Percentiles rank a stretch among this genome's conserved stretches.
Conservation (phyloP, 2,113 vertebrate genomes). For the Cepphus grylle region DNA sequence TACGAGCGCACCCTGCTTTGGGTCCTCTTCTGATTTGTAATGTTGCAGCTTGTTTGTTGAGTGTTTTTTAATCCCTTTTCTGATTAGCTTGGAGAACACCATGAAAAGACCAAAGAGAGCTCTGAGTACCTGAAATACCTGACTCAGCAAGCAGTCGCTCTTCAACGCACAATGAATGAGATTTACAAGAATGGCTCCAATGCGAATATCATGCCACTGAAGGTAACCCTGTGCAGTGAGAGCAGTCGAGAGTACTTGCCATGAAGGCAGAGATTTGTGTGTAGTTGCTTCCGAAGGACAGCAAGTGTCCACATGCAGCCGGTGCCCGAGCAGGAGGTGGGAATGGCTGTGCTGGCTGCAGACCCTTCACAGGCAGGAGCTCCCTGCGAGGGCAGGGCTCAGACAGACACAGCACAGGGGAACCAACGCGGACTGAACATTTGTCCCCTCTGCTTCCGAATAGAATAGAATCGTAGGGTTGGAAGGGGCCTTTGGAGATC, state of each 20-base stretch:
- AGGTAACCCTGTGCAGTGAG: conserved; percentile 64
- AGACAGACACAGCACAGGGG: rapidly evolving
- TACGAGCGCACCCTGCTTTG: neutral
- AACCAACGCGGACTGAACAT: rapidly evolving
- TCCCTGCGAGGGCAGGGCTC: neutral
- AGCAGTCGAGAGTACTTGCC: rapidly evolving
- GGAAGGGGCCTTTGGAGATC: no score
- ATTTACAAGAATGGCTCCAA: conserved; percentile 98
- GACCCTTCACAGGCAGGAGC: neutral
- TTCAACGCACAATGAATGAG: conserved; percentile 99
- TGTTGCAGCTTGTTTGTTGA: no score
- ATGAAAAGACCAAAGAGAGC: conserved; percentile 98
- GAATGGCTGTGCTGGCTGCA: rapidly evolving
- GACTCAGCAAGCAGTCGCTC: conserved; percentile 95
- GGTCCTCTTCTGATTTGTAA: neutral
- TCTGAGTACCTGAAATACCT: conserved; percentile 98
- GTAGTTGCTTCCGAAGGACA: neutral
- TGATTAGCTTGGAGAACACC: conserved; percentile 89
- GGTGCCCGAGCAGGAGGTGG: neutral
- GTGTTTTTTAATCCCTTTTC: neutral
- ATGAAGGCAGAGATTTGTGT: rapidly evolving
- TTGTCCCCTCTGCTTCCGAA: no score
- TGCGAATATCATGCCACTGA: conserved; percentile 93
- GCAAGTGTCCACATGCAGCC: rapidly evolving
- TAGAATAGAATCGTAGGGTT: no score